Evolutionary conservation across 2,888 invertebrate species (phyloP).

Genomic region (Geophilus truncorum): DNA sequence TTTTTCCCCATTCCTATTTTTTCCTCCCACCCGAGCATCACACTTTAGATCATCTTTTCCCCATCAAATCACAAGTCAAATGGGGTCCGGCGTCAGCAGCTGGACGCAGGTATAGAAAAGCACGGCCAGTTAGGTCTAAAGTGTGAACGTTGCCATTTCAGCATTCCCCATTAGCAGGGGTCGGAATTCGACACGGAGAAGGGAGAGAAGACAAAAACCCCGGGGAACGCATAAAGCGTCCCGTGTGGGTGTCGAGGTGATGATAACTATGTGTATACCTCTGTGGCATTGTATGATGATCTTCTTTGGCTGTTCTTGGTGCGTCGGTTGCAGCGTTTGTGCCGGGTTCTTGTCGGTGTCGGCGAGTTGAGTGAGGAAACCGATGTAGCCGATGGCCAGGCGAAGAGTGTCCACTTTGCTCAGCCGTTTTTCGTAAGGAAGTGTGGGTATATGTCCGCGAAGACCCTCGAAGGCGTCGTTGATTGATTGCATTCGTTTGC

Average conservation of each 20-base stretch:
- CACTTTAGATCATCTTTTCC: conserved; percentile 1
- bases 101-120: conserved; percentile 2
- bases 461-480: conserved; percentile 94
- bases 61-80: background rate
- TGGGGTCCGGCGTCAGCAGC: background rate
- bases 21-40: background rate
- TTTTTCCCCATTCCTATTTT: too few species aligned
- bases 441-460: conserved; percentile 85
- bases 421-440: conserved; percentile 89
- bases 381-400: conserved; percentile 89
- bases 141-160: background rate
- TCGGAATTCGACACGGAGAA: background rate
- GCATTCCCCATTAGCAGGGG: background rate
- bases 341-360: conserved; percentile 57
- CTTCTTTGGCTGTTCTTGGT: conserved; percentile 73
- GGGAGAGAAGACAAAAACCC: background rate
- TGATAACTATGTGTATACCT: conserved; percentile 58
- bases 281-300: conserved; percentile 67
- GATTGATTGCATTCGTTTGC: conserved; percentile 92
- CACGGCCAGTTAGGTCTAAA: background rate
- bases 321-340: conserved; percentile 47
- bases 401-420: conserved; percentile 93
- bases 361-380: conserved; percentile 84
- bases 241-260: background rate
- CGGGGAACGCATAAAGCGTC: background rate